Evolutionary conservation across 2,888 invertebrate genomes (phyloP), one percentile per base, ranked within the genome.

Genomic region (Andrena marginata): DNA sequence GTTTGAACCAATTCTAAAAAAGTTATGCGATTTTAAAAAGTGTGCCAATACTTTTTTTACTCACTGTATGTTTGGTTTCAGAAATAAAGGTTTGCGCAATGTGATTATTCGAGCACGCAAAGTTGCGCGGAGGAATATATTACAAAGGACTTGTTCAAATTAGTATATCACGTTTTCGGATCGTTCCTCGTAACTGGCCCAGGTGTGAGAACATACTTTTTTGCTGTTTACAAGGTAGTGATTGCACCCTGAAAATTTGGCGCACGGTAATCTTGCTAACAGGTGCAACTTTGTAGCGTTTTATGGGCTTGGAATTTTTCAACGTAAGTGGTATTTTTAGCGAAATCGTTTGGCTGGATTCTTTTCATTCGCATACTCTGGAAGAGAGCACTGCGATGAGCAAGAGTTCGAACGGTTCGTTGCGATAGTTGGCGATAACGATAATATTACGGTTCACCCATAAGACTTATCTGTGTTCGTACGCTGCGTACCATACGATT

Each of bases 231-330:
- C 56, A 42, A 42, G 8, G 6, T 48, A 54, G 35, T 35, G 71
- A 74, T 70, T 16, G 42, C 68, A 16, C 42, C 42, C 26, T 26
- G 72, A 23, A 56, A 76, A 70, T 75, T 75, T 60, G 42, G 26
- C 13, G 1, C 35, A 48, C 3, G 16, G 33, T 56, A 67, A 69
- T 65, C 16, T 26, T 67, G 33, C 42, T n/a, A 64, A 59, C 56
- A 20, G 35, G 33, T 29, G 33, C 23, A 29, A 60, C 35, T 71
- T 85, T 68, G n/a, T 63, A 31, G 13, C 23, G 7, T 42, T 13
- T 69, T 23, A 54, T 10, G 16, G 31, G n/a, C 29, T 51, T 23
- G 23, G 23, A 56, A 35, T 23, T 60, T 23, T 62, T 20, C 20
- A 20, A 42, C 42, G 4, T 16, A 16, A 0, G 2, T n/a, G 10